Evolutionary conservation across 1,140 invertebrate genomes (phyloP).

Genomic region (Portunus trituberculatus): DNA sequence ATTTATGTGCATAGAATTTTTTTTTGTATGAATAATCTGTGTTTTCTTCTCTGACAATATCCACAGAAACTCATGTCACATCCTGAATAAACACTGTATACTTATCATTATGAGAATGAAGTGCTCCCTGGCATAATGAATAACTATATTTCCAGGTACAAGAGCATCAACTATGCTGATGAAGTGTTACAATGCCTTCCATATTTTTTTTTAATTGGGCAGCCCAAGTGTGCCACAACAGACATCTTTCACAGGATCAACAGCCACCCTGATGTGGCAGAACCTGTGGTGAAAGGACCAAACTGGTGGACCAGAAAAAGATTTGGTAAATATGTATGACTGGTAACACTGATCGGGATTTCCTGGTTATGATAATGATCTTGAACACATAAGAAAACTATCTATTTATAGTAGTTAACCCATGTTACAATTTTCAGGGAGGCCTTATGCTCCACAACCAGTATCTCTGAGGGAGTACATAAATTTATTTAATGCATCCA

Average conservation of each 20-base stretch:
- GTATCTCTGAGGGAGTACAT: slow-evolving; percentile 62
- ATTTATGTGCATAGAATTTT: too few relatives aligned
- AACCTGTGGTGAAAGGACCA: slow-evolving; percentile 61
- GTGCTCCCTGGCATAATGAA: too few relatives aligned
- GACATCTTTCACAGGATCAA: slow-evolving; percentile 65
- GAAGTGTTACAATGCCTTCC: slow-evolving; percentile 59
- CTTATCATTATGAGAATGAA: too few relatives aligned
- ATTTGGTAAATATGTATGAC: slow-evolving; percentile 47
- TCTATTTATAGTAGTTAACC: background rate
- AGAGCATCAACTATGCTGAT: background rate
- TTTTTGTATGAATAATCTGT: too few relatives aligned
- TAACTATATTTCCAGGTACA: slow-evolving; percentile 29
- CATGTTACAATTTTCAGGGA: slow-evolving; percentile 24
- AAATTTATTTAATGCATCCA: slow-evolving; percentile 59
- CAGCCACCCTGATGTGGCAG: slow-evolving; percentile 58
- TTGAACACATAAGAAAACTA: too few relatives aligned
- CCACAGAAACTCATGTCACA: too few relatives aligned
- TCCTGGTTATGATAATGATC: too few relatives aligned
- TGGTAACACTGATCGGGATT: too few relatives aligned
- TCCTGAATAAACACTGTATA: too few relatives aligned
- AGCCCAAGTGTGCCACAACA: slow-evolving; percentile 69
- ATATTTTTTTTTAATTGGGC: slow-evolving; percentile 69
- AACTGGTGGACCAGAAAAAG: slow-evolving; percentile 70
- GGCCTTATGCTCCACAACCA: slow-evolving; percentile 47
- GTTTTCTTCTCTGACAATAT: too few relatives aligned